Evolutionary conservation across 2,797 vertebrate species (phyloP), one percentile per base, ranked within the genome.

Genomic region (Pteronotus mesoamericanus): DNA sequence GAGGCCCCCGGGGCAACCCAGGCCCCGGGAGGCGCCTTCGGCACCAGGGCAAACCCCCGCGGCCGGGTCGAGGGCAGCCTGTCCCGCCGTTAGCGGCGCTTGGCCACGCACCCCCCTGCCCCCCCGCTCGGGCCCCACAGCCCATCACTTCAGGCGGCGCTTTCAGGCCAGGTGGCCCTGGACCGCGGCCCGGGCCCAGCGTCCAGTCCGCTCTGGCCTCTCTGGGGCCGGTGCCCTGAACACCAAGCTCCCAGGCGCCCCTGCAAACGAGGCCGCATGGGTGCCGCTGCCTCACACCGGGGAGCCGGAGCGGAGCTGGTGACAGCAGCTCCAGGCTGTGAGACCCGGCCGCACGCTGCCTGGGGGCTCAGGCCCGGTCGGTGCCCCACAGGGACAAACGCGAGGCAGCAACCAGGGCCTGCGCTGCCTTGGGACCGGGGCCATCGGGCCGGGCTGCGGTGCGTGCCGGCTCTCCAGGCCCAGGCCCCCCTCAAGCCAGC

Each of bases 401-500:
- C 53, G 44, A 39, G 51, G 24, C 3, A 4, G 66, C 32, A 32
- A 9, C 44, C 18, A 6, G 39, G 74, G 3, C 51, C n/a, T 12
- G 12, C 0, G 0, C 0, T 34, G 19, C 15, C 83, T 18, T 42
- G 51, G 59, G 46, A n/a, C 14, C 42, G 64, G 71, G 71, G 75
- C 4, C 11, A 21, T 11, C 12, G 0, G 5, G 14, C 37, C 22
- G 51, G 26, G 51, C 53, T 37, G 42, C 1, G 8, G 42, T 96
- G 86, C 22, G 46, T 29, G 3, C 14, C 0, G 14, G 87, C 94
- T 94, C 75, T 94, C 90, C 1, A 24, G 94, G 89, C 22, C 37
- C 22, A 18, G 9, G 24, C 22, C 78, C 51, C 19, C 91, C 55
- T 84, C 39, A 80, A 95, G 86, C 83, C 86, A 78, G 86, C 78